Evolutionary conservation across 2,888 invertebrate genomes (phyloP).

Genomic region (Sinopyrophorus schimmeli): DNA sequence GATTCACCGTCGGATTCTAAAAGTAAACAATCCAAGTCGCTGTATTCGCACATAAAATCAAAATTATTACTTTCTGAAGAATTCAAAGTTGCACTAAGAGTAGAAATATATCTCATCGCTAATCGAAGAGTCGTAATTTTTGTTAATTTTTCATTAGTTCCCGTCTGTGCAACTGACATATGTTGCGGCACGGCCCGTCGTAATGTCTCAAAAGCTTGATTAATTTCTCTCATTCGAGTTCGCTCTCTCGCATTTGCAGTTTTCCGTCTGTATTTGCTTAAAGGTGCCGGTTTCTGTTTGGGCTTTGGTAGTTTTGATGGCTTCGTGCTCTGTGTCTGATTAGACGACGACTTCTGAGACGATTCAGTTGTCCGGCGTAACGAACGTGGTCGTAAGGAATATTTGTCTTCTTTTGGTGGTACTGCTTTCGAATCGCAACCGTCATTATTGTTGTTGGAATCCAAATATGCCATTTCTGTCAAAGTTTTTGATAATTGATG

Average conservation of each 20-base stretch:
- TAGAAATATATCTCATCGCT: constrained; percentile 85
- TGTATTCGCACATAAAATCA: constrained; percentile 41
- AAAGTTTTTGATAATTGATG: constrained; percentile 23
- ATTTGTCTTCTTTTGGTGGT: constrained; percentile 59
- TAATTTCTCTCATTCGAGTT: constrained; percentile 87
- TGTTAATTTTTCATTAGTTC: constrained; percentile 78
- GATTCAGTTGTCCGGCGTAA: constrained; percentile 60
- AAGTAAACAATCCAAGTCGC: constrained; percentile 55
- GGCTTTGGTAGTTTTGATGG: constrained; percentile 48
- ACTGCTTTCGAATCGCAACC: constrained; percentile 37
- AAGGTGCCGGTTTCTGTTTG: constrained; percentile 70
- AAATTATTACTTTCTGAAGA: constrained; percentile 27
- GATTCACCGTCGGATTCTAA: constrained; percentile 66
- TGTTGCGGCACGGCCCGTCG: constrained; percentile 75
- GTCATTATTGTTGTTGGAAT: constrained; percentile 54
- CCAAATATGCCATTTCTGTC: constrained; percentile 44
- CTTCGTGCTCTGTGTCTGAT: constrained; percentile 32
- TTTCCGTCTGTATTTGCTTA: constrained; percentile 87
- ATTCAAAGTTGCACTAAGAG: constrained; percentile 68
- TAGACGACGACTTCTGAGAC: constrained; percentile 42
- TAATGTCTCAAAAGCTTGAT: constrained; percentile 83
- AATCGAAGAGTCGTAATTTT: constrained; percentile 86
- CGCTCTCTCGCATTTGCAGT: constrained; percentile 89
- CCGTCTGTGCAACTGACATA: constrained; percentile 46
- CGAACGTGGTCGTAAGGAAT: constrained; percentile 69